These are phyloP conservation scores for Prionchulus punctatus DNA, from an alignment of 2,888 invertebrate species.

Conservation along the genomic window DNA sequence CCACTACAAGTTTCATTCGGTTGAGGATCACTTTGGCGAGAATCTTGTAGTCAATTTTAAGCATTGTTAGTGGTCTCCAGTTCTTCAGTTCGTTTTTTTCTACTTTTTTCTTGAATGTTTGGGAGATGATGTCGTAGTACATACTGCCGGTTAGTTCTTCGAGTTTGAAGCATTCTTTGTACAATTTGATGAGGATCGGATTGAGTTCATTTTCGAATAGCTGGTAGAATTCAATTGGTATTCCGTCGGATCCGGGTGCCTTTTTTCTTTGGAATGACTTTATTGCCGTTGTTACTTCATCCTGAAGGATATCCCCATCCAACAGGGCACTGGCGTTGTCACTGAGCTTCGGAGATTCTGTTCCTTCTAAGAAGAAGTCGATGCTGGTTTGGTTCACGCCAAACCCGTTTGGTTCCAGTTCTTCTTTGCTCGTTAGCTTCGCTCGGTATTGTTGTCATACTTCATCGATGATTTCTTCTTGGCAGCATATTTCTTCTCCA, in stretches of 20 bases:
- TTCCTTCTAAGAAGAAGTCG: too few relatives aligned
- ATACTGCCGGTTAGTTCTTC: neutral
- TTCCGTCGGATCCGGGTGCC: neutral
- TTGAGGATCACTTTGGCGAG: neutral
- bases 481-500: too few relatives aligned
- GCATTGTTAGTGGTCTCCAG: slow-evolving; percentile 2
- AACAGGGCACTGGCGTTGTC: too few relatives aligned
- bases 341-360: too few relatives aligned
- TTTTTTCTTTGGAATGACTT: neutral
- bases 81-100: neutral
- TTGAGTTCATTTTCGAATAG: neutral
- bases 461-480: too few relatives aligned
- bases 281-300: slow-evolving; percentile 1
- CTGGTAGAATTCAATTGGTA: slow-evolving; percentile 2
- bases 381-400: too few relatives aligned
- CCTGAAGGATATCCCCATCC: neutral
- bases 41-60: slow-evolving; percentile 3
- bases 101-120: slow-evolving; percentile 2
- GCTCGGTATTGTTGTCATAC: too few relatives aligned
- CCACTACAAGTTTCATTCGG: neutral
- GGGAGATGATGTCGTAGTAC: neutral
- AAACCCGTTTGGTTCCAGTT: too few relatives aligned
- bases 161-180: neutral
- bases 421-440: too few relatives aligned
- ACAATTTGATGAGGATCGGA: neutral